A percentile compares a stretch with the other conserved stretches of the same genome.
Conservation (phyloP, 2,888 invertebrate species). For the Eristalis arbustorum region DNA sequence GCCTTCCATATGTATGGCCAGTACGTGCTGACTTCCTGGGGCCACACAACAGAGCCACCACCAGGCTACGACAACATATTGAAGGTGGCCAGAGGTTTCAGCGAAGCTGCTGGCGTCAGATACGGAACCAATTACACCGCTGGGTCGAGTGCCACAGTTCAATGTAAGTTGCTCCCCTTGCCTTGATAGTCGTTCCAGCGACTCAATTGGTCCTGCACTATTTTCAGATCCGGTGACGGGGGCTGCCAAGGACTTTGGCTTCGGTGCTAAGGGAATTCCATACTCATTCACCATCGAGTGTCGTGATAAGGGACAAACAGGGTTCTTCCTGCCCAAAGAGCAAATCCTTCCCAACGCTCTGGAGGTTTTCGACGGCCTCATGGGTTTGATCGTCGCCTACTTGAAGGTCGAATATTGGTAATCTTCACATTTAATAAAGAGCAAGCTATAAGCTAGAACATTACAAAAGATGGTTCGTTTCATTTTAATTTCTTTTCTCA, state of each 20-base stretch:
- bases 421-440: background rate
- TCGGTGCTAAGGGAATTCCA: conserved; percentile 80
- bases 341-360: conserved; percentile 84
- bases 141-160: conserved; percentile 82
- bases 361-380: conserved; percentile 82
- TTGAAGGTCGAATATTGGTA: background rate
- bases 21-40: conserved; percentile 82
- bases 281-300: conserved; percentile 81
- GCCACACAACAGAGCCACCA: conserved; percentile 79
- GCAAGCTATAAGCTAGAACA: background rate
- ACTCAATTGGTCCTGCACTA: conserved; percentile 74
- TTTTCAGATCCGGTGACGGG: conserved; percentile 73
- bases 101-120: conserved; percentile 80
- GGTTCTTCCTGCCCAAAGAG: conserved; percentile 84
- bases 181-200: background rate
- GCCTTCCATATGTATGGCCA: conserved; percentile 85
- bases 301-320: conserved; percentile 85
- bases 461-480: background rate
- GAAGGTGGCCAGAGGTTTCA: conserved; percentile 81
- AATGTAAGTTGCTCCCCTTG: conserved; percentile 79
- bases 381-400: conserved; percentile 63
- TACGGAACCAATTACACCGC: conserved; percentile 81
- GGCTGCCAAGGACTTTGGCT: conserved; percentile 80
- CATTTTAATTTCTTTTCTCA: background rate
- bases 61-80: conserved; percentile 80